phyloP scores from a whole-genome alignment of 2,113 vertebrate species.

The Dicentrarchus labrax region DNA sequence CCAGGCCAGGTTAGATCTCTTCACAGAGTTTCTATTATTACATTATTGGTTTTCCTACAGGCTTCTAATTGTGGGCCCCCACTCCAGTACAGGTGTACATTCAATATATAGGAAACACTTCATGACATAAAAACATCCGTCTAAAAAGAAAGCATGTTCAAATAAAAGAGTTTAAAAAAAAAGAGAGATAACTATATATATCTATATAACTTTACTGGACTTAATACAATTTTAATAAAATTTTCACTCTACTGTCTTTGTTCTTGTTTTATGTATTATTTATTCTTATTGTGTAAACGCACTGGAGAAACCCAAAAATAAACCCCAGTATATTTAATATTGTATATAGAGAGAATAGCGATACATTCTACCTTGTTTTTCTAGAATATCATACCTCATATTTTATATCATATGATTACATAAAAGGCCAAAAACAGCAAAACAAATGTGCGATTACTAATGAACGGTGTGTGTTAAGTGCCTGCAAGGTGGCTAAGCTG shows the following conservation, averaged over 20 bases:
- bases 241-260: neutral
- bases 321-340: no score
- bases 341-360: no score
- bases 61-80: no score
- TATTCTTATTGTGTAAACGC: neutral
- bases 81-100: no score
- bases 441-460: neutral
- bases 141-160: neutral
- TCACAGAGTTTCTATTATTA: no score
- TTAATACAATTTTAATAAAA: neutral
- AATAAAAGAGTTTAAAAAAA: neutral
- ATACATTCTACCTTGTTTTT: neutral
- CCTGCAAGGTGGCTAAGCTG: no score
- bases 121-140: no score
- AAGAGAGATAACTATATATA: neutral
- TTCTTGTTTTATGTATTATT: neutral
- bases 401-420: neutral
- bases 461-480: no score
- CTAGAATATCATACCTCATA: neutral
- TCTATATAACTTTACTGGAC: neutral
- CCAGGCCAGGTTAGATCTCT: no score
- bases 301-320: no score
- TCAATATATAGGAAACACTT: no score
- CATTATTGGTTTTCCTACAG: no score
- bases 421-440: neutral